These are phyloP conservation scores for Gavia stellata DNA, from an alignment of 2,113 vertebrate genomes.

Conservation along the genomic window DNA sequence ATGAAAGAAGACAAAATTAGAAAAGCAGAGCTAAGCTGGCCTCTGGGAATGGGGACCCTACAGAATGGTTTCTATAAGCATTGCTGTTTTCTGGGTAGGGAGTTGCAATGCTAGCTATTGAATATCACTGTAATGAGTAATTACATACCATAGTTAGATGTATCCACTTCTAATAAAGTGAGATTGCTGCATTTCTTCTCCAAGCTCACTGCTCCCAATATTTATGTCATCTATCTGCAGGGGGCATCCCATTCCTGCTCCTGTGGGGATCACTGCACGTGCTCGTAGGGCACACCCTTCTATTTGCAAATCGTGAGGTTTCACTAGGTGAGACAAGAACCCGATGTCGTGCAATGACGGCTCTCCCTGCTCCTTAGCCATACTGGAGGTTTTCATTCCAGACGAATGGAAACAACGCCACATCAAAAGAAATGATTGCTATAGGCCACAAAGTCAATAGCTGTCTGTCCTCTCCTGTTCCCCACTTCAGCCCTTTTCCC, in stretches of 20 bases:
- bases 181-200: neutral
- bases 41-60: neutral
- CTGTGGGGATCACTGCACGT: accelerated
- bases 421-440: neutral
- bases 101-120: neutral
- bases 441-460: neutral
- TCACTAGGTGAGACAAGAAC: neutral
- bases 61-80: neutral
- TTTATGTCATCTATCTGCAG: neutral
- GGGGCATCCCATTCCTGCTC: neutral
- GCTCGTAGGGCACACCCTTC: neutral
- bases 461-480: neutral
- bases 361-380: neutral
- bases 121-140: neutral
- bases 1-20: neutral
- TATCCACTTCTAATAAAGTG: neutral
- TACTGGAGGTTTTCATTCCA: neutral
- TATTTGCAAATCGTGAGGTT: neutral
- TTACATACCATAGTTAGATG: neutral
- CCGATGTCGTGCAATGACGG: neutral
- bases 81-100: neutral
- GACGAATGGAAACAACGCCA: neutral
- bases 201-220: neutral
- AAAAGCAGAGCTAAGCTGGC: neutral
- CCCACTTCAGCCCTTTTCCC: neutral